Conservation (phyloP, 2,888 invertebrate genomes). For the Noctua comes region DNA sequence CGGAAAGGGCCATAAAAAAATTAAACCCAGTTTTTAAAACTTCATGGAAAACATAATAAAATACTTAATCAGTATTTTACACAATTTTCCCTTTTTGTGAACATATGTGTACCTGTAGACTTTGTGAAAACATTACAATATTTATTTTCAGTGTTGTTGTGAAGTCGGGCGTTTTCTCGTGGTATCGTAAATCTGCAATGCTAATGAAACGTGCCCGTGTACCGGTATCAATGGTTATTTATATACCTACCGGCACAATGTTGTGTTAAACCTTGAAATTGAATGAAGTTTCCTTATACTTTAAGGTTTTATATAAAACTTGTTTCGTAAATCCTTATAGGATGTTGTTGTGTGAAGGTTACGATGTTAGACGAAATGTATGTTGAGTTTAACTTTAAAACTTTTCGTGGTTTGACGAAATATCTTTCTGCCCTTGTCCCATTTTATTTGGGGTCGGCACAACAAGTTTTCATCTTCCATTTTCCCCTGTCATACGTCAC, state of each 20-base stretch:
- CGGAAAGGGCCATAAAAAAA: background rate
- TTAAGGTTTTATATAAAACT: constrained; percentile 53
- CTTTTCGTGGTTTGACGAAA: background rate
- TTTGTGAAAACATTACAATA: constrained; percentile 35
- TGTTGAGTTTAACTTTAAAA: background rate
- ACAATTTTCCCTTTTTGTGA: background rate
- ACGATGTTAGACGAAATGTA: constrained; percentile 7
- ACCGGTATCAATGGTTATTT: constrained; percentile 70
- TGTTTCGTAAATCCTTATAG: constrained; percentile 35
- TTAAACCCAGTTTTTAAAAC: background rate
- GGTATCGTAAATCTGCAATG: constrained; percentile 73
- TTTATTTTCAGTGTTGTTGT: constrained; percentile 61
- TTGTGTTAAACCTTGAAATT: constrained; percentile 64
- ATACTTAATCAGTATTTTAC: background rate
- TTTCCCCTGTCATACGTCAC: too few relatives aligned
- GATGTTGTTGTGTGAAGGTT: constrained; percentile 27
- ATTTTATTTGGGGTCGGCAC: too few relatives aligned
- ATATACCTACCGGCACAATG: constrained; percentile 57
- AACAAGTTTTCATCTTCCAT: too few relatives aligned
- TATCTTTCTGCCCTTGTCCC: background rate
- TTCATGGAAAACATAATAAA: background rate
- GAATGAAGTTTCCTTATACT: constrained; percentile 58
- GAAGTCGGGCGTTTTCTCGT: constrained; percentile 67
- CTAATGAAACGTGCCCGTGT: constrained; percentile 72
- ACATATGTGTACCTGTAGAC: background rate